phyloP scores from a whole-genome alignment of 2,113 vertebrate genomes.

The Coracopsis vasa region DNA sequence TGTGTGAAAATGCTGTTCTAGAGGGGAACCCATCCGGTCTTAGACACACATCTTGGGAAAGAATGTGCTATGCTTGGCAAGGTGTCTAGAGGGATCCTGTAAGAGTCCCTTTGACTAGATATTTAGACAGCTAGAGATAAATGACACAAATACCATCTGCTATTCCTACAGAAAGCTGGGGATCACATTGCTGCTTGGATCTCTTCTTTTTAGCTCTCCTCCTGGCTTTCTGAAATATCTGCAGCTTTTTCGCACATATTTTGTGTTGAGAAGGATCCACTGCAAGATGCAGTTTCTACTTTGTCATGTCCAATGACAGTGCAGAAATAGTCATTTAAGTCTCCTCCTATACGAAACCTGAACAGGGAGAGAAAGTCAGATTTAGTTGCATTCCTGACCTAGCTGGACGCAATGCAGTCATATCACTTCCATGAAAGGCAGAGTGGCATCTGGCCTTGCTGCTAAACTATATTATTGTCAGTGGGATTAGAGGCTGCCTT shows the following conservation, averaged over 20 bases:
- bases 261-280: neutral
- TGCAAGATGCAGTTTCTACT: neutral
- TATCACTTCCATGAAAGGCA: neutral
- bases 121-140: neutral
- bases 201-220: neutral
- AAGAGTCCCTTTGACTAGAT: neutral
- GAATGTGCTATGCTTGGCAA: neutral
- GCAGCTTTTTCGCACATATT: neutral
- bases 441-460: neutral
- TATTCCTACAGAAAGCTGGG: neutral
- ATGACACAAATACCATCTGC: neutral
- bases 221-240: neutral
- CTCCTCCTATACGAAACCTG: accelerated
- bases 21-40: neutral
- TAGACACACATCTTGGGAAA: neutral
- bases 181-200: neutral
- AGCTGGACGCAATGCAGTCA: neutral
- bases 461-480: neutral
- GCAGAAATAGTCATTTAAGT: neutral
- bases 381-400: neutral
- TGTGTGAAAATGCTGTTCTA: neutral
- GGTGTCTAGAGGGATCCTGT: neutral
- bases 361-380: neutral
- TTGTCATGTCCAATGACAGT: accelerated
- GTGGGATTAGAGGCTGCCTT: neutral